A percentile compares a stretch with the other conserved stretches of the same genome.
Evolutionary conservation across 2,113 vertebrate genomes (phyloP).

Genomic region (Misgurnus anguillicaudatus): DNA sequence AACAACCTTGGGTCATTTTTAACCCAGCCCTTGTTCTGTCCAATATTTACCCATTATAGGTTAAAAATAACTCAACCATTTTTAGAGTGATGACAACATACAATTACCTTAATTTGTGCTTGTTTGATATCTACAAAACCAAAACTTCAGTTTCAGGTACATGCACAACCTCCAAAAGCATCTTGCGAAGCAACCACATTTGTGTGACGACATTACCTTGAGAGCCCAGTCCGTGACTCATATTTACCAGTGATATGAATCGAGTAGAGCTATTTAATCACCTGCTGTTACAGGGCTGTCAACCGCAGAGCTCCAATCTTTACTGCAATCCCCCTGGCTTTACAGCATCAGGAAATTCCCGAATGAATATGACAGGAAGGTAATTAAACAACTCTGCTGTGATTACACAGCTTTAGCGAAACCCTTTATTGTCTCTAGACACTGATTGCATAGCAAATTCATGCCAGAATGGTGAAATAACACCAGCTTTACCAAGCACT

Average conservation of each 20-base stretch:
- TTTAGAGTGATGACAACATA: too few species aligned
- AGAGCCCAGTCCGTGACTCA: background rate
- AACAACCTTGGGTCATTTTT: too few species aligned
- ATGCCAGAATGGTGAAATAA: background rate
- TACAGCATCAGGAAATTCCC: constrained; percentile 9
- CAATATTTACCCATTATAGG: too few species aligned
- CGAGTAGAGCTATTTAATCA: background rate
- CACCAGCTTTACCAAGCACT: background rate
- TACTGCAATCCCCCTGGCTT: constrained; percentile 2
- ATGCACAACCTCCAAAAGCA: background rate
- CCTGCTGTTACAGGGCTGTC: background rate
- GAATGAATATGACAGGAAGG: constrained; percentile 17
- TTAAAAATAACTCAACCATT: too few species aligned
- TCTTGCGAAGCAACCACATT: background rate
- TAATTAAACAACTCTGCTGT: constrained; percentile 6
- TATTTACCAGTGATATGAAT: background rate
- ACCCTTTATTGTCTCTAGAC: background rate
- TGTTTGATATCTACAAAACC: background rate
- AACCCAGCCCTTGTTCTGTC: too few species aligned
- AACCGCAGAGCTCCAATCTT: constrained; percentile 3
- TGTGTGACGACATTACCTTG: background rate
- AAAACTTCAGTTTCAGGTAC: background rate
- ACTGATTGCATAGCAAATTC: background rate
- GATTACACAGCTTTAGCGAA: background rate
- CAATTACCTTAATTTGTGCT: background rate